Evolutionary conservation across 2,797 vertebrate genomes (phyloP).

Genomic region (Trachurus trachurus): DNA sequence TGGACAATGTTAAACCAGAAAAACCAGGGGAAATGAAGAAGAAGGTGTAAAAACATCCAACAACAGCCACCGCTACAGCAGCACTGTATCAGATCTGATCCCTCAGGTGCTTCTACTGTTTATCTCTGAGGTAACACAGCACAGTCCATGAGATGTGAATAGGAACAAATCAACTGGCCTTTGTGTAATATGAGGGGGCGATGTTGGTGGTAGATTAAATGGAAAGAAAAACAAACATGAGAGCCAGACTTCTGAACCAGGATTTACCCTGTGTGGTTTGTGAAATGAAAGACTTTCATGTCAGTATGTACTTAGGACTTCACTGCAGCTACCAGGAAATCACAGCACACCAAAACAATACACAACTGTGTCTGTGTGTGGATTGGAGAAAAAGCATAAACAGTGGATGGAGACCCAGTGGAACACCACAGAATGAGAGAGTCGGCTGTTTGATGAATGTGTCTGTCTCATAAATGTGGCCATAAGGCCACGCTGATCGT

Average conservation of each 20-base stretch:
- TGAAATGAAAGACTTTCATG: slow-evolving; percentile 52
- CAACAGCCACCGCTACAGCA: background rate
- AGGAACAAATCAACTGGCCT: background rate
- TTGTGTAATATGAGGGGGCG: slow-evolving; percentile 40
- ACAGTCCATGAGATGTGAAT: slow-evolving; percentile 1
- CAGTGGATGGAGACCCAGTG: slow-evolving; percentile 36
- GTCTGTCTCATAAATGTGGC: slow-evolving; percentile 41
- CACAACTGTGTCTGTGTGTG: slow-evolving; percentile 16
- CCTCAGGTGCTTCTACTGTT: background rate
- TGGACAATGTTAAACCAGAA: slow-evolving; percentile 9
- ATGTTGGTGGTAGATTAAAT: slow-evolving; percentile 19
- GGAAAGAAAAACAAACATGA: slow-evolving; percentile 55
- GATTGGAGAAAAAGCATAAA: slow-evolving; percentile 30
- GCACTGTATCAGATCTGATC: background rate
- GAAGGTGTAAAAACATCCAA: slow-evolving; percentile 9
- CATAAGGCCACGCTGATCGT: slow-evolving; percentile 17
- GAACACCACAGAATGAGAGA: slow-evolving; percentile 37
- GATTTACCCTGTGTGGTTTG: slow-evolving; percentile 45
- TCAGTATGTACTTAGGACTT: slow-evolving; percentile 49
- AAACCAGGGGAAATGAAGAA: background rate
- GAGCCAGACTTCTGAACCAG: slow-evolving; percentile 40
- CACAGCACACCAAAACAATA: slow-evolving; percentile 50
- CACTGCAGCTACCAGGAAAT: slow-evolving; percentile 58
- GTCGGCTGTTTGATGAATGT: slow-evolving; percentile 43
- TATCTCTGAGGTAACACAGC: background rate